These are phyloP conservation scores for Muscicapa adusta DNA, from an alignment of 2,113 vertebrate species.

Conservation along the genomic window DNA sequence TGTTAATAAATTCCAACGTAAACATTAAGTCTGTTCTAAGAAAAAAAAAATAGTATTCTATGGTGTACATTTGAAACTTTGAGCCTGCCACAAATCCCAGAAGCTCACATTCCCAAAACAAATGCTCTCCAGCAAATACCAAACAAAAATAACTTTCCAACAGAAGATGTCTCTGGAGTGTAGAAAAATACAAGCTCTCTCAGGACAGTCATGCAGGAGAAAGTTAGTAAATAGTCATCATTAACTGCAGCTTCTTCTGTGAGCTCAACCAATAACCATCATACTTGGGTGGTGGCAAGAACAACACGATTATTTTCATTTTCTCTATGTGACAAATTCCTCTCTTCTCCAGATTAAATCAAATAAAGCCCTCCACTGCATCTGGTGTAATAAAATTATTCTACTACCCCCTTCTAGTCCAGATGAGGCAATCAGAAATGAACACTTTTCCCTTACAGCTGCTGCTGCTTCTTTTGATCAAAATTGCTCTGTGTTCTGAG, in stretches of 20 bases:
- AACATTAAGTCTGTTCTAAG: neutral
- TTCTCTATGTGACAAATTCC: conserved; percentile 58
- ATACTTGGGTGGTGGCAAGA: neutral
- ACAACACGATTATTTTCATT: conserved; percentile 56
- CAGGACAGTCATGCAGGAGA: conserved; percentile 16
- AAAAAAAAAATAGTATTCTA: conserved; percentile 13
- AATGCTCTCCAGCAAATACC: conserved; percentile 60
- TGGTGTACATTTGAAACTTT: conserved; percentile 33
- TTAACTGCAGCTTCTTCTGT: conserved; percentile 24
- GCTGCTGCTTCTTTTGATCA: conserved; percentile 63
- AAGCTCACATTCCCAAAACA: conserved; percentile 32
- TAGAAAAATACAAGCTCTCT: conserved; percentile 22
- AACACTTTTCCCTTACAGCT: conserved; percentile 43
- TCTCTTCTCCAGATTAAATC: conserved; percentile 50
- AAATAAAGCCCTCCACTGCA: conserved; percentile 26
- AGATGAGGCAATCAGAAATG: conserved; percentile 56
- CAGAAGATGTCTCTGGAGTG: conserved; percentile 37
- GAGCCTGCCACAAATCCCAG: conserved; percentile 52
- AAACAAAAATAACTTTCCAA: conserved; percentile 68
- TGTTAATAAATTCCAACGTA: conserved; percentile 24
- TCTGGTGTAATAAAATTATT: conserved; percentile 49
- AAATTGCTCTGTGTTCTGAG: conserved; percentile 33
- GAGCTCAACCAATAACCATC: conserved; percentile 4
- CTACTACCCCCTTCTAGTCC: conserved; percentile 13
- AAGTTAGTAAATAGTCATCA: conserved; percentile 51